A percentile compares a stretch with the other conserved stretches of the same genome.
phyloP scores from a whole-genome alignment of 2,888 invertebrate genomes.

The Linhomoeus sp. region DNA sequence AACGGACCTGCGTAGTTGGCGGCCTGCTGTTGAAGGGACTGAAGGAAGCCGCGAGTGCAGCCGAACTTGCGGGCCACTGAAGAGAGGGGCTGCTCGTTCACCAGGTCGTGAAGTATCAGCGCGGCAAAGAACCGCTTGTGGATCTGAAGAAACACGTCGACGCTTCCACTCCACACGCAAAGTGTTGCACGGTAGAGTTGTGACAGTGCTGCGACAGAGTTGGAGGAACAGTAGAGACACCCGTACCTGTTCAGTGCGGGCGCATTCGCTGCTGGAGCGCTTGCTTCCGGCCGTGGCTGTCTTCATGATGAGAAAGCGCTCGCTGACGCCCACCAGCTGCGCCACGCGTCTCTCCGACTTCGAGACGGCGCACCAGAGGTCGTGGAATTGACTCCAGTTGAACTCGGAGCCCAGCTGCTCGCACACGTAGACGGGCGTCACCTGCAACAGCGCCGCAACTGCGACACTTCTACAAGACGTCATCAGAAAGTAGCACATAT shows the following conservation, averaged over 20 bases:
- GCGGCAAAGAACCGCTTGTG: constrained; percentile 42
- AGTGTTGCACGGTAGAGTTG: too few relatives aligned
- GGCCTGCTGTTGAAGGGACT: constrained; percentile 77
- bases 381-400: constrained; percentile 44
- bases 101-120: constrained; percentile 70
- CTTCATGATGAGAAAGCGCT: constrained; percentile 51
- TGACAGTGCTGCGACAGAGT: too few relatives aligned
- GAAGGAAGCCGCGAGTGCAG: constrained; percentile 68
- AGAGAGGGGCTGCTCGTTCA: constrained; percentile 63
- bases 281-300: constrained; percentile 36
- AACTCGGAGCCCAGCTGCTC: constrained; percentile 49
- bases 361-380: constrained; percentile 58
- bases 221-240: too few relatives aligned
- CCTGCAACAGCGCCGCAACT: too few relatives aligned
- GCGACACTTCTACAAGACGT: too few relatives aligned
- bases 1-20: constrained; percentile 68
- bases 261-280: too few relatives aligned
- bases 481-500: too few relatives aligned
- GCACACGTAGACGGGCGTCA: constrained; percentile 67
- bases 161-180: too few relatives aligned
- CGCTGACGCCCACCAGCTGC: constrained; percentile 56
- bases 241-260: too few relatives aligned
- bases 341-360: constrained; percentile 63
- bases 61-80: constrained; percentile 55
- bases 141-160: too few relatives aligned